phyloP scores from a whole-genome alignment of 2,888 invertebrate genomes.

The Geophilus truncorum region DNA sequence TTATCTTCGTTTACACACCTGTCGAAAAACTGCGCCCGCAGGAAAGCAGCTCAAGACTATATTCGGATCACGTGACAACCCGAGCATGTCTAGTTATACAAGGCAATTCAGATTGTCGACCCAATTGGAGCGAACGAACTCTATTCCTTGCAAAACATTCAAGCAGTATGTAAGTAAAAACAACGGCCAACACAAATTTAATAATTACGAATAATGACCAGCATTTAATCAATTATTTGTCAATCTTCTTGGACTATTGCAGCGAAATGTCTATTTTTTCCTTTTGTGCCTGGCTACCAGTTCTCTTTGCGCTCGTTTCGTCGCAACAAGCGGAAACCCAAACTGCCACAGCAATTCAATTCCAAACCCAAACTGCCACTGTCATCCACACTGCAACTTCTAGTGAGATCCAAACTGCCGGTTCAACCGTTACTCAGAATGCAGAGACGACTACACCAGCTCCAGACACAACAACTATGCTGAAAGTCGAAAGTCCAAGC shows the following conservation, averaged over 20 bases:
- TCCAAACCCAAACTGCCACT: neutral
- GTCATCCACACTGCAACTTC: neutral
- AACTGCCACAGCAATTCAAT: neutral
- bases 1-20: neutral
- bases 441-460: neutral
- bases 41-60: neutral
- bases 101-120: neutral
- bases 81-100: neutral
- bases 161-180: neutral
- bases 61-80: neutral
- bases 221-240: neutral
- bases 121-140: neutral
- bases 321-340: neutral
- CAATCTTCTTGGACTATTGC: neutral
- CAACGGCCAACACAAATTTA: neutral
- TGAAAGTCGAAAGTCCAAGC: neutral
- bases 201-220: neutral
- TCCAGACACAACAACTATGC: neutral
- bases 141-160: neutral
- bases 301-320: neutral
- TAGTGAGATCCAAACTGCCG: neutral
- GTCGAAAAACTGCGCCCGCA: neutral
- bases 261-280: neutral
- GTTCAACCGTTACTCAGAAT: neutral
- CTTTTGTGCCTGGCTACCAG: neutral